Evolutionary conservation across 2,113 vertebrate genomes (phyloP), one percentile per base, ranked within the genome.

Genomic region (Stegastes partitus): DNA sequence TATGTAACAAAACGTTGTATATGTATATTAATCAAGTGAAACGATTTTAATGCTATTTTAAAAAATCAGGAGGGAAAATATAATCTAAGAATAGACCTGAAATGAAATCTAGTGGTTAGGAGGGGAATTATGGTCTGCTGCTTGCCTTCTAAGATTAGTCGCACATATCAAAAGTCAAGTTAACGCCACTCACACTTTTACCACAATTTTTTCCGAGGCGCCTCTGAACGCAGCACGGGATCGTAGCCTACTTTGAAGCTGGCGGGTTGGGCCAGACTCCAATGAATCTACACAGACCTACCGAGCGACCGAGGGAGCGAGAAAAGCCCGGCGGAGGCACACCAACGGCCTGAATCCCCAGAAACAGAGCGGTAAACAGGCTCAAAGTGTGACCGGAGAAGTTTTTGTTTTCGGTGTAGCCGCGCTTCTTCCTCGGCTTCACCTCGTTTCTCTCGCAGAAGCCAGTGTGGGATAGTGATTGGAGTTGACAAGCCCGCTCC

Each of bases 401-500:
- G 68, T 67, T 63, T 54, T 6, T 26, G 0, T 34, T 65, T 11
- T 1, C 47, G 21, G n/a, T 1, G 19, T 19, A 18, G 21, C 50
- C 16, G 9, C 49, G 54, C 5, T 69, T 51, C 21, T 57, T 80
- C 57, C 5, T 39, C 28, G 42, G 31, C 49, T 66, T 69, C 74
- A 7, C 39, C 49, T 65, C 11, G 6, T 31, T 42, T 19, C 1
- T n/a, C 47, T 55, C 19, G 57, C 54, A 65, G 72, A 79, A 79
- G 82, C 81, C 18, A 82, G 57, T 68, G 81, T 74, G 82, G 79
- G 89, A 89, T 76, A 89, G 90, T 91, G 93, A 94, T 93, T 92
- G 79, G 93, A 95, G 92, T 93, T 94, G 94, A 94, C 94, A 93
- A 92, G 83, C 91, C 80, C 82, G 90, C 91, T 93, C 85, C 89